A percentile compares a stretch with the other conserved stretches of the same genome.
phyloP scores from a whole-genome alignment of 2,113 vertebrate species.

The Calyptommatus sinebrachiatus region DNA sequence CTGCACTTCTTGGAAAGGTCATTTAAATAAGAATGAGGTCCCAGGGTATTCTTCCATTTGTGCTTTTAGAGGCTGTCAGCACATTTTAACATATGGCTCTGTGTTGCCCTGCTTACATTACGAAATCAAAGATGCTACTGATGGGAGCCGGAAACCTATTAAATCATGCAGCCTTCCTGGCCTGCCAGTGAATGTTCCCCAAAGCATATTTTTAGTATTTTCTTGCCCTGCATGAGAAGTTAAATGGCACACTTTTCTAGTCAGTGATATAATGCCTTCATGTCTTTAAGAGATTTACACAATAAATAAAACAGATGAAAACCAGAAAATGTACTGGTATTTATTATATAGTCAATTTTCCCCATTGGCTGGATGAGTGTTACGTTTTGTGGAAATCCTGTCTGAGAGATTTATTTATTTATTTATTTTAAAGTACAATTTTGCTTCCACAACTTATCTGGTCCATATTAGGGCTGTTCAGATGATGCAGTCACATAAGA shows the following conservation, averaged over 20 bases:
- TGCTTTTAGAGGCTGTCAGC: neutral
- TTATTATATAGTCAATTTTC: too few species aligned
- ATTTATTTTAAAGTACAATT: too few species aligned
- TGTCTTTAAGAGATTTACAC: neutral
- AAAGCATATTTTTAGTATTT: neutral
- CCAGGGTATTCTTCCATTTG: neutral
- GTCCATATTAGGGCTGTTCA: too few species aligned
- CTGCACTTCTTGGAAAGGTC: constrained; percentile 31
- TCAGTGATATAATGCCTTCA: neutral
- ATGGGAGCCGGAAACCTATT: neutral
- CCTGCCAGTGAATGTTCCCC: neutral
- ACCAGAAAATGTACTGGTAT: neutral
- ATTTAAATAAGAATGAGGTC: neutral
- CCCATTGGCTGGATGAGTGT: too few species aligned
- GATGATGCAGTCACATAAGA: too few species aligned
- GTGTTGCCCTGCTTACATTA: neutral
- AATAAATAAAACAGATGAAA: too few species aligned
- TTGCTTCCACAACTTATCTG: too few species aligned
- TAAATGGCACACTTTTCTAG: neutral
- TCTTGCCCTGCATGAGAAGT: neutral
- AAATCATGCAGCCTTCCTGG: neutral
- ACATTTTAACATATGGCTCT: neutral
- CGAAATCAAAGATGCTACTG: neutral
- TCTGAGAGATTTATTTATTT: too few species aligned
- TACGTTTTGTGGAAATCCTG: too few species aligned